A percentile compares a stretch with the other conserved stretches of the same genome.
phyloP scores from a whole-genome alignment of 2,113 vertebrate genomes.

The Crotalus helleri region DNA sequence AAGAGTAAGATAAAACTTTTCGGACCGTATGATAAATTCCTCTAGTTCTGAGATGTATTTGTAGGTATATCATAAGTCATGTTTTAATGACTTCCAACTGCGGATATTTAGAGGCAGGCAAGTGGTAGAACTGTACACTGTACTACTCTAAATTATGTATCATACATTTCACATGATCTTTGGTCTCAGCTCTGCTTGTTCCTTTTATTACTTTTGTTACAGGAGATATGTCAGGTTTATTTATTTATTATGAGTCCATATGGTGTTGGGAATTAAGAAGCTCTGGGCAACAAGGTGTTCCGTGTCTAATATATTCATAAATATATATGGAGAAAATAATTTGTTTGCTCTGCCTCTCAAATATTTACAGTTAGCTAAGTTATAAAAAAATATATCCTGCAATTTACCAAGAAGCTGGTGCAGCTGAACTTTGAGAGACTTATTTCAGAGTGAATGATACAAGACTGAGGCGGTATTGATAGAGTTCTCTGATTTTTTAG shows the following conservation, averaged over 20 bases:
- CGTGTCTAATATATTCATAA: background rate
- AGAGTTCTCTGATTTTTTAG: background rate
- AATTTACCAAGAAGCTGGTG: background rate
- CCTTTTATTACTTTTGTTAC: rapidly evolving
- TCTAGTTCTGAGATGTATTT: rapidly evolving
- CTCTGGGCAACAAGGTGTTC: background rate
- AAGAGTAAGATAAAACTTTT: rapidly evolving
- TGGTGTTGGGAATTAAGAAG: background rate
- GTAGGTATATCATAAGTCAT: background rate
- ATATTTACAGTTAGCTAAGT: background rate
- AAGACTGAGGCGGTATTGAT: background rate
- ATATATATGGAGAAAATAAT: background rate
- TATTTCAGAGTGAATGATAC: background rate
- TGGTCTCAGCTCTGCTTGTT: rapidly evolving
- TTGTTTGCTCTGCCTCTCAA: constrained; percentile 1
- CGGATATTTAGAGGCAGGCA: rapidly evolving
- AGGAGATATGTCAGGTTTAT: background rate
- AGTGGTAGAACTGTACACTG: background rate
- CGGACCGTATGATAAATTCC: rapidly evolving
- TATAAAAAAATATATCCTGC: background rate
- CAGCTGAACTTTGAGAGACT: background rate
- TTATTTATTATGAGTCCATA: background rate
- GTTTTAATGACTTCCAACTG: background rate
- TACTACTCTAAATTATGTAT: background rate
- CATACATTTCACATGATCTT: background rate